A percentile compares a stretch with the other conserved stretches of the same genome.
Conservation (phyloP, 2,113 vertebrate genomes). For the Lagenorhynchus albirostris region DNA sequence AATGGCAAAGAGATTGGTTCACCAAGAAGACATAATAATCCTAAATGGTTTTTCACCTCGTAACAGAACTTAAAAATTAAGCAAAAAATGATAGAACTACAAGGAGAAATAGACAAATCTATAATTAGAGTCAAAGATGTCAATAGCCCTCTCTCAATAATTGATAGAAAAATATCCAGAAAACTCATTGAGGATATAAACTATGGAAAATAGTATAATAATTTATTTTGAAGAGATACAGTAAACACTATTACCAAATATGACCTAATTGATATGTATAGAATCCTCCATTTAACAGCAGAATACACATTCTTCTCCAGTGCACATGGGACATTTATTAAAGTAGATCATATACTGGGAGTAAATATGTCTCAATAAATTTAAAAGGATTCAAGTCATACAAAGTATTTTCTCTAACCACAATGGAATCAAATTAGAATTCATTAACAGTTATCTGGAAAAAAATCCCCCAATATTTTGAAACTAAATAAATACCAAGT, state of each 20-base stretch:
- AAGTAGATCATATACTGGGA: background rate
- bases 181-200: background rate
- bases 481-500: background rate
- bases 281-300: background rate
- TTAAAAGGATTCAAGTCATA: background rate
- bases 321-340: background rate
- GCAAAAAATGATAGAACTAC: background rate
- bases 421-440: slow-evolving; percentile 5
- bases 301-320: background rate
- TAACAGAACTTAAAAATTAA: background rate
- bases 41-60: background rate
- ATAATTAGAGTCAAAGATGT: background rate
- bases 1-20: background rate
- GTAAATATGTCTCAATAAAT: background rate
- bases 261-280: background rate
- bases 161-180: background rate
- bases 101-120: background rate
- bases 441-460: background rate
- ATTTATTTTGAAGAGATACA: background rate
- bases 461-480: background rate
- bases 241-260: background rate
- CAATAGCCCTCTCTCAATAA: background rate
- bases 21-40: background rate
- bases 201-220: background rate
- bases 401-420: background rate